These are phyloP conservation scores for Macrophya annulata DNA, from an alignment of 2,888 invertebrate genomes.

Conservation along the genomic window DNA sequence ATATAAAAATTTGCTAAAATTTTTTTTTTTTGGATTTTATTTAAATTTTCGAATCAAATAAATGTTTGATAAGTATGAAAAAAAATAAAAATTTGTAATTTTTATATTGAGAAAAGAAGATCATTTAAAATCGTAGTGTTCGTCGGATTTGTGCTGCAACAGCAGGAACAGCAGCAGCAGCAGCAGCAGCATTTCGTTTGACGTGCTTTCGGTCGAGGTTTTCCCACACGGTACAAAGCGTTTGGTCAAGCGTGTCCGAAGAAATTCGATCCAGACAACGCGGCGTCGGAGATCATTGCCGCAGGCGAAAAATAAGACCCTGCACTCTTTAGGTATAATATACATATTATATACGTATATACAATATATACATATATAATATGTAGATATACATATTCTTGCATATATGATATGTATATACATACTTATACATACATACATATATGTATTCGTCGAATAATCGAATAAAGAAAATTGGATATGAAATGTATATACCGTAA, in stretches of 20 bases:
- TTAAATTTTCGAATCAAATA: background rate
- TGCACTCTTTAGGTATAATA: background rate
- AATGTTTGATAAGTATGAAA: no score
- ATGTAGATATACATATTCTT: no score
- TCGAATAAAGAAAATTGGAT: no score
- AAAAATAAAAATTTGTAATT: no score
- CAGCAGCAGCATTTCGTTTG: constrained; percentile 10
- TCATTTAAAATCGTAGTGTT: background rate
- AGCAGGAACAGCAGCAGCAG: background rate
- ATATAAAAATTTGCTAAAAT: no score
- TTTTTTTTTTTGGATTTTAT: background rate
- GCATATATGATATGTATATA: background rate
- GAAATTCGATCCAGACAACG: constrained; percentile 48
- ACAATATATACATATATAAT: no score
- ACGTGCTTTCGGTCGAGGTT: constrained; percentile 33
- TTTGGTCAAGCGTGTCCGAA: constrained; percentile 46
- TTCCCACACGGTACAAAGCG: constrained; percentile 53
- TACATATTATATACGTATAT: background rate
- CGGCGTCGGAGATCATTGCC: constrained; percentile 43
- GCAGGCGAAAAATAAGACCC: constrained; percentile 19
- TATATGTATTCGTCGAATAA: background rate
- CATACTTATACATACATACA: background rate
- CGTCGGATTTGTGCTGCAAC: background rate
- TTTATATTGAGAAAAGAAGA: no score
- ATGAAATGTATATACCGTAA: no score